Evolutionary conservation across 2,113 vertebrate genomes (phyloP).

Genomic region (Brachyhypopomus occidentalis): DNA sequence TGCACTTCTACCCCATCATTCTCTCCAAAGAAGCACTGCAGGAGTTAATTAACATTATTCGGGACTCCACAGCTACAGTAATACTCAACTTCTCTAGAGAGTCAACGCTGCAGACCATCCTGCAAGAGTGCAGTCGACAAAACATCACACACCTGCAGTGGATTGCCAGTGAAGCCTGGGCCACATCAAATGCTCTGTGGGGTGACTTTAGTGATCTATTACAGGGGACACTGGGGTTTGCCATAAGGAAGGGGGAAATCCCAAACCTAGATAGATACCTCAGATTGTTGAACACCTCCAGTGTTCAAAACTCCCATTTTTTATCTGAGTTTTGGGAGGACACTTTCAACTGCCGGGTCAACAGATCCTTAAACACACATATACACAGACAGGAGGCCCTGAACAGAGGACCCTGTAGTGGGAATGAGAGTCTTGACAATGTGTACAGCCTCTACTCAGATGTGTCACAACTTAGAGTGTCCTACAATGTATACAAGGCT

Average conservation of each 20-base stretch:
- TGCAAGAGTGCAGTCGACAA: conserved; percentile 59
- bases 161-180: conserved; percentile 75
- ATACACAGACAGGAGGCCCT: conserved; percentile 33
- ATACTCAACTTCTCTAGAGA: conserved; percentile 70
- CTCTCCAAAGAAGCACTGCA: conserved; percentile 55
- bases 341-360: conserved; percentile 66
- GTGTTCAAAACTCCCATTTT: conserved; percentile 54
- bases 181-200: conserved; percentile 68
- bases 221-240: conserved; percentile 71
- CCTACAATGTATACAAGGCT: conserved; percentile 77
- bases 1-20: conserved; percentile 65
- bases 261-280: conserved; percentile 65
- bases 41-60: conserved; percentile 61
- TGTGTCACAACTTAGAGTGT: conserved; percentile 70
- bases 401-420: conserved; percentile 58
- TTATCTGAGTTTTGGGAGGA: conserved; percentile 74
- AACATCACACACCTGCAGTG: conserved; percentile 70
- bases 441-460: conserved; percentile 68
- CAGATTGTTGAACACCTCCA: conserved; percentile 34
- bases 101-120: conserved; percentile 65
- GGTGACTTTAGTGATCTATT: conserved; percentile 62
- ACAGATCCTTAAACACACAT: conserved; percentile 63
- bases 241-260: conserved; percentile 67
- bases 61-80: conserved; percentile 63
- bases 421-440: conserved; percentile 60